These are phyloP conservation scores for Clitarchus hookeri DNA, from an alignment of 2,888 invertebrate genomes.

Conservation along the genomic window DNA sequence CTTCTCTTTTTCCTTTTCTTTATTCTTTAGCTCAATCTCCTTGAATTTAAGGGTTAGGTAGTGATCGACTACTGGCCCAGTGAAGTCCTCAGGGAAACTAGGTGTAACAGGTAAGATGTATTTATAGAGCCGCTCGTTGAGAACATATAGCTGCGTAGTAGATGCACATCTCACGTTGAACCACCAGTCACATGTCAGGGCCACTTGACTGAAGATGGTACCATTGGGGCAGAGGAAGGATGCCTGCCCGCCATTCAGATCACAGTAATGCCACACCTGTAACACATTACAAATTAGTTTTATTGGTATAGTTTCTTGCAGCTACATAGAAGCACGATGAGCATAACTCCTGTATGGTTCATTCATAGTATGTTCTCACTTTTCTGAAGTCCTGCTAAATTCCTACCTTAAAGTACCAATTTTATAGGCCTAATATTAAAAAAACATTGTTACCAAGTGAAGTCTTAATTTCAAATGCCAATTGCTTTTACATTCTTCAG, in stretches of 20 bases:
- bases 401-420: too few species aligned
- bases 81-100: conserved; percentile 88
- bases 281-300: neutral
- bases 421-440: too few species aligned
- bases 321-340: too few species aligned
- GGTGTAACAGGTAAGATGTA: conserved; percentile 85
- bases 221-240: conserved; percentile 90
- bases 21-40: conserved; percentile 69
- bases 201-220: conserved; percentile 88
- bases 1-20: conserved; percentile 56
- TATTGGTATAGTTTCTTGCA: too few species aligned
- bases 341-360: too few species aligned
- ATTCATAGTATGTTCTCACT: too few species aligned
- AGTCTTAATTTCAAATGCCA: too few species aligned
- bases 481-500: too few species aligned
- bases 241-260: conserved; percentile 86
- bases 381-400: too few species aligned
- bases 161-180: conserved; percentile 86
- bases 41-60: conserved; percentile 82
- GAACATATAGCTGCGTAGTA: conserved; percentile 82
- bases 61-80: conserved; percentile 85
- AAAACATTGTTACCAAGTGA: too few species aligned
- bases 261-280: conserved; percentile 91
- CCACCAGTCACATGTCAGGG: conserved; percentile 91
- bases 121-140: conserved; percentile 87